Evolutionary conservation across 2,113 vertebrate genomes (phyloP).

Genomic region (Syrmaticus mikado): DNA sequence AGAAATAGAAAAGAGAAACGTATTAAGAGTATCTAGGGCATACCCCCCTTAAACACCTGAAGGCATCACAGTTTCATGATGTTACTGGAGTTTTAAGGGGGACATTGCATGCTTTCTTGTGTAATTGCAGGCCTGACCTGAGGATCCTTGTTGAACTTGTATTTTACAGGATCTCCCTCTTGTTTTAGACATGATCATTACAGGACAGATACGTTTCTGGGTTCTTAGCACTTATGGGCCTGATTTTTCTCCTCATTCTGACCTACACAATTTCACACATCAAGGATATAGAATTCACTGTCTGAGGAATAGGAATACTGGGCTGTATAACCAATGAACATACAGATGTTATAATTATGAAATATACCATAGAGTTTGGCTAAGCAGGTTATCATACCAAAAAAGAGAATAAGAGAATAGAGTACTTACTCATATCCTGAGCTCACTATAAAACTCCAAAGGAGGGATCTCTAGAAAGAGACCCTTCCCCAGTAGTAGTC

Average conservation of each 20-base stretch:
- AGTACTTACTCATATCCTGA: no score
- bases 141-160: background rate
- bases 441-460: no score
- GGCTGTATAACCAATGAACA: no score
- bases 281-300: background rate
- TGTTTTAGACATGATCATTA: background rate
- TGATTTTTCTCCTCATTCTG: background rate
- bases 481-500: no score
- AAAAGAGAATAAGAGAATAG: no score
- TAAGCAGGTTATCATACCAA: no score
- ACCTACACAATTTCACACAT: background rate
- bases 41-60: no score
- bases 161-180: background rate
- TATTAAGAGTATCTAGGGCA: background rate
- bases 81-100: rapidly evolving
- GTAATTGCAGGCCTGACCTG: background rate
- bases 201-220: background rate
- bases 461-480: no score
- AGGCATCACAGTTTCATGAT: background rate
- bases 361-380: no score
- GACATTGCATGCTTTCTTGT: background rate
- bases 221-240: background rate
- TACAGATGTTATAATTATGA: no score
- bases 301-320: background rate
- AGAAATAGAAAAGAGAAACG: background rate